Evolutionary conservation across 2,113 vertebrate genomes (phyloP), one percentile per base, ranked within the genome.

Genomic region (Actenoides lindsayi): DNA sequence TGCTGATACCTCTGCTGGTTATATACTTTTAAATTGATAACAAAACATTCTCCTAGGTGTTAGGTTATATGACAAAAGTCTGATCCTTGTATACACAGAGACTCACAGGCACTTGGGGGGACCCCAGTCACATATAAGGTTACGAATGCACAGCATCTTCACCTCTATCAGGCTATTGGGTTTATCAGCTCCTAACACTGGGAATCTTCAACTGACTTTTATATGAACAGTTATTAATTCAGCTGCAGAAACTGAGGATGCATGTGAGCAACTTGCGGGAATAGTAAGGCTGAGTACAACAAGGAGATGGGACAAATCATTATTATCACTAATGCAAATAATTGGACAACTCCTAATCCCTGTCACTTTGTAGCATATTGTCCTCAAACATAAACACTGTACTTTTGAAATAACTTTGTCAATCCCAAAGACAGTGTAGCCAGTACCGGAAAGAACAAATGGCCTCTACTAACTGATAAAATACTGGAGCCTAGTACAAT

Each of bases 211-310:
- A 7, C 13, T 24, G 62, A 79, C 7, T 44, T 50, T 50, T 60
- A 8, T 11, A 16, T 23, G 16, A 57, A 13, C 9, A 59, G 28
- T 10, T 24, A 62, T 50, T 83, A 82, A 60, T 60, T 64, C 8
- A 48, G 12, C 44, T 44, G 44, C n/a, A 69, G 37, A 37, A 67
- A 24, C 16, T 18, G 37, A 23, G 33, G 21, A 28, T 63, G 25
- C 11, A 46, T 0, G 0, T 37, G 10, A 50, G 70, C 18, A 65
- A 10, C 14, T 51, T 89, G 11, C 37, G 24, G 11, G 27, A 10
- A 44, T 28, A 44, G 12, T 15, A 86, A 60, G 17, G 13, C 23
- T 75, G 28, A 63, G 9, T 57, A 41, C 10, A 54, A 8, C 37
- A 70, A 41, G 15, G 16, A 18, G 14, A 39, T 18, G 50, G 27